Percentiles rank a stretch among this genome's conserved stretches.
phyloP scores from a whole-genome alignment of 2,113 vertebrate genomes.

The Macroglossus sobrinus region DNA sequence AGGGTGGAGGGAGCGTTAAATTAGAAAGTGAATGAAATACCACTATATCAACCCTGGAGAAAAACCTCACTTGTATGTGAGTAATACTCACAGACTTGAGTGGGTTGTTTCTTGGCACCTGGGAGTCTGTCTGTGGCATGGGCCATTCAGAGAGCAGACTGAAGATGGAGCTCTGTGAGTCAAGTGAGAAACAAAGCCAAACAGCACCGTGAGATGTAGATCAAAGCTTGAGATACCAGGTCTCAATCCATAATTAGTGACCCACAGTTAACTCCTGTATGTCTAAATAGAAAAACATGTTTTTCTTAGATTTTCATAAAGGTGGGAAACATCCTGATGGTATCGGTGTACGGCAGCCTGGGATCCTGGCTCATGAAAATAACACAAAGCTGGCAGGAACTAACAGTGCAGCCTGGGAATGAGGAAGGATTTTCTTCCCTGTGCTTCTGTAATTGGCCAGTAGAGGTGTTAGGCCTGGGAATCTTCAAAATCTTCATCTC shows the following conservation, averaged over 20 bases:
- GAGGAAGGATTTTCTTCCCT: neutral
- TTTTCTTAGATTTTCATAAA: neutral
- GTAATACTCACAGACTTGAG: neutral
- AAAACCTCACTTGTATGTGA: neutral
- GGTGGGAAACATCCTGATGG: neutral
- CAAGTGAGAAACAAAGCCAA: neutral
- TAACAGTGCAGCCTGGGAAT: too few relatives aligned
- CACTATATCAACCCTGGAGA: neutral
- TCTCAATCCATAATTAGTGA: neutral
- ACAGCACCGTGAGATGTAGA: rapidly evolving
- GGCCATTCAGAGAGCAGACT: neutral
- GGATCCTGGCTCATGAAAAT: neutral
- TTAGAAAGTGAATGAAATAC: slow-evolving; percentile 39
- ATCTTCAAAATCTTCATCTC: neutral
- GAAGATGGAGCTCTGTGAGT: neutral
- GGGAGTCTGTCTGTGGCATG: neutral
- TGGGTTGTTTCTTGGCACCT: neutral
- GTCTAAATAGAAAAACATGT: neutral
- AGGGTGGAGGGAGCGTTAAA: neutral
- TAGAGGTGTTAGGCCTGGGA: neutral
- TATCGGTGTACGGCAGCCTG: neutral
- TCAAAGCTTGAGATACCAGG: neutral
- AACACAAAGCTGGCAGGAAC: neutral
- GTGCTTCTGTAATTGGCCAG: neutral
- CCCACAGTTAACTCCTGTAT: neutral